A percentile compares a stretch with the other conserved stretches of the same genome.
Conservation (phyloP, 2,113 vertebrate genomes). For the Neodon shergylaensis region DNA sequence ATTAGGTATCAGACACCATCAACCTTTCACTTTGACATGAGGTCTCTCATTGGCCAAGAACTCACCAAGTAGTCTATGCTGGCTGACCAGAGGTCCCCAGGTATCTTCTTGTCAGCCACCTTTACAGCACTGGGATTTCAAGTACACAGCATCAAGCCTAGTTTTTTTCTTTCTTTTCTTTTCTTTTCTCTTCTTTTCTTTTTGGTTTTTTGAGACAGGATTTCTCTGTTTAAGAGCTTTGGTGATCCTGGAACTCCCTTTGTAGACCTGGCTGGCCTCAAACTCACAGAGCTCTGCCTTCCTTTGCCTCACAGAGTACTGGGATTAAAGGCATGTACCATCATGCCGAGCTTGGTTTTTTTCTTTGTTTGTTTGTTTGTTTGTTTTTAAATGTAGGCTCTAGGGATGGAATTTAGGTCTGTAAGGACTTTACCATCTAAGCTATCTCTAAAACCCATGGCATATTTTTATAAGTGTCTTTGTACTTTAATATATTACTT, state of each 20-base stretch:
- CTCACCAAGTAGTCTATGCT: not conserved
- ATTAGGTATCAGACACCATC: not conserved
- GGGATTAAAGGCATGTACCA: not conserved
- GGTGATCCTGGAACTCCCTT: not conserved
- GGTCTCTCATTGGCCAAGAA: not conserved
- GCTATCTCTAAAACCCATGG: not conserved
- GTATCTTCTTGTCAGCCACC: not conserved
- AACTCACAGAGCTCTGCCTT: not conserved
- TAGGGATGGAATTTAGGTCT: not conserved
- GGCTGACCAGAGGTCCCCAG: not conserved
- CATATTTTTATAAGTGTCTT: constrained; percentile 51
- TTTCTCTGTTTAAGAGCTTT: not conserved
- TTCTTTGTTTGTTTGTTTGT: not conserved
- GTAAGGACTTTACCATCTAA: not conserved
- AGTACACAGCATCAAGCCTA: not conserved
- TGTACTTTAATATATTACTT: constrained; percentile 27
- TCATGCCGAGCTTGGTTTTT: not conserved
- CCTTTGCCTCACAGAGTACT: not conserved
- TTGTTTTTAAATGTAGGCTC: not conserved
- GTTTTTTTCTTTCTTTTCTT: not conserved
- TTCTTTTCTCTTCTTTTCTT: not conserved
- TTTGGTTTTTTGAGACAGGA: not conserved
- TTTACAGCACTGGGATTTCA: not conserved
- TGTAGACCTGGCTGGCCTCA: not conserved
- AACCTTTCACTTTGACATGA: not conserved